These are phyloP conservation scores for Pomacea maculata DNA, from an alignment of 1,140 invertebrate genomes.

Conservation along the genomic window DNA sequence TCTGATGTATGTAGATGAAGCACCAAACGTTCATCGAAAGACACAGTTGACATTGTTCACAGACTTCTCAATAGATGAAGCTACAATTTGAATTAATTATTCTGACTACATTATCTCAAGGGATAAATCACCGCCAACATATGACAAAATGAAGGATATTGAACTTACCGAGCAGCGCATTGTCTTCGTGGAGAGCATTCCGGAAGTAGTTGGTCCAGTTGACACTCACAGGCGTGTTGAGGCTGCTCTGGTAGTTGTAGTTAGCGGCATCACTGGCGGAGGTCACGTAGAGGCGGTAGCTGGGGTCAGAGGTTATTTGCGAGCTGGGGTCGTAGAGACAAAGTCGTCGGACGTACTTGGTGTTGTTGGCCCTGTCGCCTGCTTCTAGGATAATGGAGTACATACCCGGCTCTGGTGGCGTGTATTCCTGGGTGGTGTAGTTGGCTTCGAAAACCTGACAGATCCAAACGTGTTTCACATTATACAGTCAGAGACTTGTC, in stretches of 20 bases:
- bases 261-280: slow-evolving; percentile 14
- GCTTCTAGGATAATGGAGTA: slow-evolving; percentile 37
- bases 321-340: slow-evolving; percentile 32
- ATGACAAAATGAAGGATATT: too few relatives aligned
- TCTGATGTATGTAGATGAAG: too few relatives aligned
- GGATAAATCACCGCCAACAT: too few relatives aligned
- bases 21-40: too few relatives aligned
- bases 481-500: too few relatives aligned
- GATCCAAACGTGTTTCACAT: neutral
- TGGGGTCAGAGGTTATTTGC: slow-evolving; percentile 83
- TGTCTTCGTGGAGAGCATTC: slow-evolving; percentile 32
- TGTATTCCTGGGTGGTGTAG: neutral
- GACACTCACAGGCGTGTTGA: slow-evolving; percentile 5
- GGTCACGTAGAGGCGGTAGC: slow-evolving; percentile 75
- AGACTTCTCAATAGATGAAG: too few relatives aligned
- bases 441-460: neutral
- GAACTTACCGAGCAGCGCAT: slow-evolving; percentile 19
- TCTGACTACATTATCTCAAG: too few relatives aligned
- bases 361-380: slow-evolving; percentile 34
- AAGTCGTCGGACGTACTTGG: slow-evolving; percentile 24
- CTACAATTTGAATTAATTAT: too few relatives aligned
- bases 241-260: slow-evolving; percentile 16
- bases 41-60: too few relatives aligned
- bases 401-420: slow-evolving; percentile 29
- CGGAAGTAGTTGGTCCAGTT: slow-evolving; percentile 34